A percentile compares a stretch with the other conserved stretches of the same genome.
These are phyloP conservation scores for Pterocles burchelli DNA, from an alignment of 2,113 vertebrate species.

Conservation along the genomic window DNA sequence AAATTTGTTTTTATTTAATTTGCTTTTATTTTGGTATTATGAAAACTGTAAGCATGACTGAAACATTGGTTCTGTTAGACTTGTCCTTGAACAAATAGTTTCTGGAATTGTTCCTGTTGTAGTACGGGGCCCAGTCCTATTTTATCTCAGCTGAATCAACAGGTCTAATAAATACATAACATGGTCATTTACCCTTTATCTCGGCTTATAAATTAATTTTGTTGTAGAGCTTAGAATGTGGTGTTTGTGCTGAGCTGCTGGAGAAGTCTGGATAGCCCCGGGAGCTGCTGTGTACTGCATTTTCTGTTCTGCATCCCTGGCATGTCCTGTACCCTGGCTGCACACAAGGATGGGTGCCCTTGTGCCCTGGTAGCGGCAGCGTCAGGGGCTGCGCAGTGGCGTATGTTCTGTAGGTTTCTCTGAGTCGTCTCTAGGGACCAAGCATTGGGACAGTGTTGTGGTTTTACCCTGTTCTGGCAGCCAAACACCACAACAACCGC, in stretches of 20 bases:
- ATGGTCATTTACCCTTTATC: neutral
- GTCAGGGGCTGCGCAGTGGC: neutral
- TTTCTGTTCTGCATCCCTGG: accelerated
- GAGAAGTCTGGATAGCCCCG: neutral
- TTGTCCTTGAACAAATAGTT: neutral
- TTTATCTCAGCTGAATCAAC: neutral
- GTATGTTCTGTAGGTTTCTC: neutral
- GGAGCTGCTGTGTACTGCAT: accelerated
- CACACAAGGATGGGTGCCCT: neutral
- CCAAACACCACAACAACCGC: no score
- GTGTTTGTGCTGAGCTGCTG: neutral
- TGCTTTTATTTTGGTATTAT: neutral
- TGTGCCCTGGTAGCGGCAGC: neutral
- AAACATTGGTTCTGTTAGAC: neutral
- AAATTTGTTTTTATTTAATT: constrained; percentile 1
- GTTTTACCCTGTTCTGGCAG: no score
- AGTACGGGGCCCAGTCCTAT: neutral
- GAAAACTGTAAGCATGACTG: neutral
- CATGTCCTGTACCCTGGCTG: neutral
- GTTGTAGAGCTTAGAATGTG: neutral
- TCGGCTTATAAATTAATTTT: neutral
- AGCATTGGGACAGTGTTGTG: neutral
- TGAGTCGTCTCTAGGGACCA: neutral
- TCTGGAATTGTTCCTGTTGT: neutral
- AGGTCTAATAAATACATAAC: neutral